Conservation (phyloP, 1,140 invertebrate genomes). For the Bombus picipes region DNA sequence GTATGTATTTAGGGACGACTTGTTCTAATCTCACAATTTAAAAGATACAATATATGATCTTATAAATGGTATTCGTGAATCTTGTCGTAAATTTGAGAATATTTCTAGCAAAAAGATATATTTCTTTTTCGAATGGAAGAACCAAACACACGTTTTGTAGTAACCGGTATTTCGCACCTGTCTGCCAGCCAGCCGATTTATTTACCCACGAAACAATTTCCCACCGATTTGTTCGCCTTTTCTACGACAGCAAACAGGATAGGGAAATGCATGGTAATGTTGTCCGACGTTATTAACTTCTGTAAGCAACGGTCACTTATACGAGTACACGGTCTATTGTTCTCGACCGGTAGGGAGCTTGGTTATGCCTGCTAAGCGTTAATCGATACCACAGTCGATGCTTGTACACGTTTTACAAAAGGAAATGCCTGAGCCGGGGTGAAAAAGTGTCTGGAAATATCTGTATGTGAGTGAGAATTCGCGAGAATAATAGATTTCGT, state of each 20-base stretch:
- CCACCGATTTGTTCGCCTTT: neutral
- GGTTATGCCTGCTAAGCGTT: slow-evolving; percentile 31
- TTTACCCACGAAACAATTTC: neutral
- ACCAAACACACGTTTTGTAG: neutral
- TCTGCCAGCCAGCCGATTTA: neutral
- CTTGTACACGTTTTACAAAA: neutral
- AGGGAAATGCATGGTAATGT: slow-evolving; percentile 1
- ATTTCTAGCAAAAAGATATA: neutral
- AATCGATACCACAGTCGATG: slow-evolving; percentile 19
- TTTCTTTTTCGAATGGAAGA: neutral
- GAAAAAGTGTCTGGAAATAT: neutral
- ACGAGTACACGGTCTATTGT: slow-evolving; percentile 34
- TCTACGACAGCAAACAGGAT: neutral
- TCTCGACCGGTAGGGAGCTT: slow-evolving; percentile 8
- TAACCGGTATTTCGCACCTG: neutral
- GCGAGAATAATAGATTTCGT: too few species aligned
- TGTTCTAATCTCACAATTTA: neutral
- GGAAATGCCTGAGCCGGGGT: neutral
- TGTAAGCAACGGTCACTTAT: slow-evolving; percentile 14
- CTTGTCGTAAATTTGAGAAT: too few species aligned
- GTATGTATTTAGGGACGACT: neutral
- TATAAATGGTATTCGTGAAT: too few species aligned
- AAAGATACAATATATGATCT: too few species aligned
- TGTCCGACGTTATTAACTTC: slow-evolving; percentile 20
- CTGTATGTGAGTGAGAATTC: neutral